Evolutionary conservation across 2,797 vertebrate genomes (phyloP), one percentile per base, ranked within the genome.

Genomic region (Sphaeramia orbicularis): DNA sequence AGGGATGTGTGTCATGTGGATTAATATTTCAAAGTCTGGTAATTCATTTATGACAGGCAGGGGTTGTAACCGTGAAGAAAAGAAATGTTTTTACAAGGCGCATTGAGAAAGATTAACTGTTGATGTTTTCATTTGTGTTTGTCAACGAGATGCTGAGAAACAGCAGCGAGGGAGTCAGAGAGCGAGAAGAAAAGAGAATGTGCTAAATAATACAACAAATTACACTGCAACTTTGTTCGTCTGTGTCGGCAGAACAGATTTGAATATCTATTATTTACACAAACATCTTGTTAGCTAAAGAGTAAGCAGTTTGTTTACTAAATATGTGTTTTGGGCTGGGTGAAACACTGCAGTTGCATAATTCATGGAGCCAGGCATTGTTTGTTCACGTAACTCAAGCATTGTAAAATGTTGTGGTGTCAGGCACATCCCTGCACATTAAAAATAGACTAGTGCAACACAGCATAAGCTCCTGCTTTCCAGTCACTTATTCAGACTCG

Each of bases 251-350:
- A 81, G 76, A 80, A 57, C 86, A 63, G 59, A 89, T 92, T 90
- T 92, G 49, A 92, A 91, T 91, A 94, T 95, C 83, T 92, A 94
- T 94, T 94, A 94, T 94, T 94, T 89, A 94, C 89, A 86, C 80
- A 90, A 89, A 93, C 93, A 92, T 89, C 86, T 88, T 93, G 92
- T 91, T 86, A 80, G 84, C 79, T 69, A 77, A 87, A 89, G 85
- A 91, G 88, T 89, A 89, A 93, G 88, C 91, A 91, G 88, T 91
- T 93, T 94, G 92, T 95, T 95, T 94, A 94, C 94, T 90, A 93
- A 94, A 94, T 88, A 91, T 79, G 83, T 81, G 85, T 89, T 89
- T 75, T 81, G 84, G 75, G 76, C 11, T 10, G 86, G 73, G 79
- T 78, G 77, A 80, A 89, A 92, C 48, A 21, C 48, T 1, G 16